Evolutionary conservation across 1,140 invertebrate species (phyloP).

Genomic region (Drosophila bocki): DNA sequence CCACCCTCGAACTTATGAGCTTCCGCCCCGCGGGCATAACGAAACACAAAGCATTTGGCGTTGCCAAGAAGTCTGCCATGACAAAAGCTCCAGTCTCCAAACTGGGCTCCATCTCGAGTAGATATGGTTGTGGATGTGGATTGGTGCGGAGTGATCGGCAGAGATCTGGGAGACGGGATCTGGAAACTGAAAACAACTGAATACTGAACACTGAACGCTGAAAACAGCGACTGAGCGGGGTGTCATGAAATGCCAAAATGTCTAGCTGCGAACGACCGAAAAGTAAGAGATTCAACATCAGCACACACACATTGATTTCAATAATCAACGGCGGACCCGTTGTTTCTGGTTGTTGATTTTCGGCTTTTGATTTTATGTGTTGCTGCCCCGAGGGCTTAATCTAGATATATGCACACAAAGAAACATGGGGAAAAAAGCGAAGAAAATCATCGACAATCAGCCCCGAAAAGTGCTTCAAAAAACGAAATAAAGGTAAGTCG

Average conservation of each 20-base stretch:
- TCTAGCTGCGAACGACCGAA: conserved; percentile 74
- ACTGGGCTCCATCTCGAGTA: conserved; percentile 15
- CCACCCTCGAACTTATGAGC: conserved; percentile 66
- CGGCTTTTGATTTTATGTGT: conserved; percentile 46
- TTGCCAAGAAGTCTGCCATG: conserved; percentile 82
- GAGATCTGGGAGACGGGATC: conserved; percentile 32
- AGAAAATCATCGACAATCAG: conserved; percentile 64
- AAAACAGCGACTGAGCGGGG: conserved; percentile 63
- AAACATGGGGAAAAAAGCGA: conserved; percentile 28
- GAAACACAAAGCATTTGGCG: conserved; percentile 75
- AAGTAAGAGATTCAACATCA: conserved; percentile 60
- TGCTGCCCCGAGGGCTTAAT: conserved; percentile 70
- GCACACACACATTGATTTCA: conserved; percentile 71
- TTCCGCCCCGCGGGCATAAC: conserved; percentile 51
- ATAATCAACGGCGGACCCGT: conserved; percentile 69
- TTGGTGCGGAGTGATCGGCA: conserved; percentile 17
- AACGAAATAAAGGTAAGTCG: conserved; percentile 55
- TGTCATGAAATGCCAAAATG: conserved; percentile 80
- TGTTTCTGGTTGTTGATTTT: conserved; percentile 46
- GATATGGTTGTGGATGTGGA: conserved; percentile 14
- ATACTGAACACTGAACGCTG: conserved; percentile 18
- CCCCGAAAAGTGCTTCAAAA: conserved; percentile 67
- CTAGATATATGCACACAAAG: conserved; percentile 69
- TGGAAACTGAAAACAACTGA: conserved; percentile 27
- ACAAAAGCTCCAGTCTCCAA: conserved; percentile 65